phyloP scores from a whole-genome alignment of 2,888 invertebrate species.

The Acheta domesticus region DNA sequence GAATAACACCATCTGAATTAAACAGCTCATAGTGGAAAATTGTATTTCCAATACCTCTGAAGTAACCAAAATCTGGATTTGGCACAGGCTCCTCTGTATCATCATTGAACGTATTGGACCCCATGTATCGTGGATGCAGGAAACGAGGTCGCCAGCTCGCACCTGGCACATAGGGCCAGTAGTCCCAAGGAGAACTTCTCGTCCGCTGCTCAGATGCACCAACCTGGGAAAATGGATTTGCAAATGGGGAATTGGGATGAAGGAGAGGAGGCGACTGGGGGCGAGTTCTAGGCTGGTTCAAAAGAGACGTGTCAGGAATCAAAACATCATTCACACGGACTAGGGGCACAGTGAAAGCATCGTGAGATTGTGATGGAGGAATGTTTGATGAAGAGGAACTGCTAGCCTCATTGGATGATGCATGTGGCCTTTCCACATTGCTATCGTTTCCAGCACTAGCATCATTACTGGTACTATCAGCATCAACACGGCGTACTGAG shows the following conservation, averaged over 20 bases:
- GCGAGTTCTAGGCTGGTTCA: slow-evolving; percentile 31
- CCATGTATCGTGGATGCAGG: slow-evolving; percentile 36
- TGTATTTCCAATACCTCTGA: neutral
- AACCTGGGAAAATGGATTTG: slow-evolving; percentile 2
- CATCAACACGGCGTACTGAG: neutral
- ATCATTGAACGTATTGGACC: slow-evolving; percentile 33
- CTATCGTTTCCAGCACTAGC: neutral
- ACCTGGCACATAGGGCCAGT: neutral
- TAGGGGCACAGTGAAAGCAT: slow-evolving; percentile 49
- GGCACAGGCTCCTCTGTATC: slow-evolving; percentile 35
- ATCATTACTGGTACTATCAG: neutral
- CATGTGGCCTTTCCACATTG: slow-evolving; percentile 1
- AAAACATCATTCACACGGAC: slow-evolving; percentile 62
- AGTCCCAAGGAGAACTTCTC: neutral
- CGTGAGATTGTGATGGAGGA: slow-evolving; percentile 18
- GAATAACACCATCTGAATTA: neutral
- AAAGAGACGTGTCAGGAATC: slow-evolving; percentile 31
- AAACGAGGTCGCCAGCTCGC: slow-evolving; percentile 34
- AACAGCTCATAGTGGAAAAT: neutral
- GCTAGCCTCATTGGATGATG: neutral
- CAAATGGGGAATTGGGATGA: neutral
- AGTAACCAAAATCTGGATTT: neutral
- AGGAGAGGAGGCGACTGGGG: slow-evolving; percentile 36
- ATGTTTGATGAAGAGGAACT: neutral
- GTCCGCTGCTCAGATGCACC: neutral